phyloP scores from a whole-genome alignment of 2,888 invertebrate genomes.

The Drosophila tripunctata region DNA sequence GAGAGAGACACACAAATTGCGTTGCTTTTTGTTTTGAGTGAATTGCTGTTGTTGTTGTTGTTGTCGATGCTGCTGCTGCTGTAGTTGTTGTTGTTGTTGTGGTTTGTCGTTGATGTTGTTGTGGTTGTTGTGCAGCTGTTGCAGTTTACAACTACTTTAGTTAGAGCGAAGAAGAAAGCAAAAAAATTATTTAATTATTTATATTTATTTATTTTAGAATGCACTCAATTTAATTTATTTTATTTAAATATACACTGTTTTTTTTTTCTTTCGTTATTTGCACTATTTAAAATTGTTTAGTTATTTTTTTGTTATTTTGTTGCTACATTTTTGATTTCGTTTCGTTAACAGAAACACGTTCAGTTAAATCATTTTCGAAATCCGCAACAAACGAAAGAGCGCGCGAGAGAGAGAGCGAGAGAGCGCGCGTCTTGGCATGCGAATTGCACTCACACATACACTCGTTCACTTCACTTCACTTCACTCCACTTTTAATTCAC shows the following conservation, averaged over 20 bases:
- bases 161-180: conserved; percentile 28
- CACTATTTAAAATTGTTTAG: conserved; percentile 35
- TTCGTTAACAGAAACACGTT: conserved; percentile 62
- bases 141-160: conserved; percentile 50
- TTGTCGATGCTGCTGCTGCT: conserved; percentile 9
- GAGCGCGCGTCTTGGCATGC: conserved; percentile 26
- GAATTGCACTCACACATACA: conserved; percentile 51
- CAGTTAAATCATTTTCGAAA: conserved; percentile 75
- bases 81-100: conserved; percentile 6
- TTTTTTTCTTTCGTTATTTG: conserved; percentile 17
- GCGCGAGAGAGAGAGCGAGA: conserved; percentile 11
- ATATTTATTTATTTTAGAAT: conserved; percentile 44
- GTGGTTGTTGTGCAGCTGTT: conserved; percentile 52
- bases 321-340: conserved; percentile 50
- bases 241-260: too few species aligned
- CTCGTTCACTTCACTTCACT: conserved; percentile 18
- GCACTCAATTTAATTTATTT: too few species aligned
- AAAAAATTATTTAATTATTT: conserved; percentile 23
- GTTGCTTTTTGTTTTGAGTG: conserved; percentile 49
- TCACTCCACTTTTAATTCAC: conserved; percentile 16
- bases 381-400: conserved; percentile 45
- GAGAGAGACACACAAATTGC: conserved; percentile 31
- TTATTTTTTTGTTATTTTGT: conserved; percentile 8
- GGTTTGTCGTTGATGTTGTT: conserved; percentile 29
- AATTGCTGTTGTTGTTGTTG: conserved; percentile 24